phyloP scores from a whole-genome alignment of 2,888 invertebrate genomes.

The Eupithecia tripunctaria region DNA sequence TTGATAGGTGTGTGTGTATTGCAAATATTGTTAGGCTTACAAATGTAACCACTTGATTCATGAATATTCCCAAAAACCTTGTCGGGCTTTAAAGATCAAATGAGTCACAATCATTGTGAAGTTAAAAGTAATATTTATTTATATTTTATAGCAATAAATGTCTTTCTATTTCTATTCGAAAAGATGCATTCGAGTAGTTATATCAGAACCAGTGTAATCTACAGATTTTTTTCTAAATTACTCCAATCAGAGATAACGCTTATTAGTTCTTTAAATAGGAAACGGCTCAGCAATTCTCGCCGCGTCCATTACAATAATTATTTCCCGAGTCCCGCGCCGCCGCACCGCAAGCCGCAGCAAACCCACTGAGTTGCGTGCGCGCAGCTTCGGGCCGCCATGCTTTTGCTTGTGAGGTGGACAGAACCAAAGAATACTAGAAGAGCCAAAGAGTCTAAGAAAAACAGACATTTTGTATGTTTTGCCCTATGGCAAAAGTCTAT shows the following conservation, averaged over 20 bases:
- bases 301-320: slow-evolving; percentile 23
- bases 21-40: not conserved
- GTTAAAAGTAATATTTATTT: not conserved
- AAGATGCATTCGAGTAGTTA: not conserved
- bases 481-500: too few species aligned
- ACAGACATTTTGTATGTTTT: not conserved
- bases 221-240: not conserved
- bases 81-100: not conserved
- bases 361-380: slow-evolving; percentile 53
- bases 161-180: not conserved
- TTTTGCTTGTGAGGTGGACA: not conserved
- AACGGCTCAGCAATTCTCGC: not conserved
- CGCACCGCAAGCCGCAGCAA: slow-evolving; percentile 35
- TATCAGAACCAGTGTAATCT: not conserved
- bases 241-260: not conserved
- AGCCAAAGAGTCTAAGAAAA: too few species aligned
- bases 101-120: not conserved
- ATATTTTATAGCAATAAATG: not conserved
- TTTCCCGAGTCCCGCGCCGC: slow-evolving; percentile 30
- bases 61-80: not conserved
- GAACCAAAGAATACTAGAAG: not conserved
- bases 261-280: not conserved
- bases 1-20: not conserved
- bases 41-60: not conserved
- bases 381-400: slow-evolving; percentile 27